Evolutionary conservation across 2,797 vertebrate species (phyloP).

Genomic region (Enoplosus armatus): DNA sequence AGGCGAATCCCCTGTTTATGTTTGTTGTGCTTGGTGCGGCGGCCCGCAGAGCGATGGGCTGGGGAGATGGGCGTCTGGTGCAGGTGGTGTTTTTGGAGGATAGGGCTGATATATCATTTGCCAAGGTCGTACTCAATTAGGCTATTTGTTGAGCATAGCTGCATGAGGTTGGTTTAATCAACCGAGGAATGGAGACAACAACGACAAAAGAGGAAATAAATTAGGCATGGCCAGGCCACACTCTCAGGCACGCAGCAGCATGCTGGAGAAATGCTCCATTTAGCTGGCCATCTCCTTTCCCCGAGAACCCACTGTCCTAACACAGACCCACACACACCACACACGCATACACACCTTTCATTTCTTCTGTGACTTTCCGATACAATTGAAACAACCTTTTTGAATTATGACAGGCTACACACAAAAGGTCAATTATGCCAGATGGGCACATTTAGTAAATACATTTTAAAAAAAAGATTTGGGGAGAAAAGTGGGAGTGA

Average conservation of each 20-base stretch:
- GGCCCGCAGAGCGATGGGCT: conserved; percentile 76
- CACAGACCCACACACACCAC: conserved; percentile 40
- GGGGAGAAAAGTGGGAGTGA: conserved; percentile 54
- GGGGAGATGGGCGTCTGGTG: conserved; percentile 80
- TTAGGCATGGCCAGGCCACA: conserved; percentile 83
- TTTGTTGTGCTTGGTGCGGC: conserved; percentile 78
- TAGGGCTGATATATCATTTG: conserved; percentile 87
- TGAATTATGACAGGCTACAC: conserved; percentile 65
- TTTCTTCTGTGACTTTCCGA: conserved; percentile 68
- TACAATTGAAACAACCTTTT: conserved; percentile 66
- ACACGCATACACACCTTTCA: conserved; percentile 24
- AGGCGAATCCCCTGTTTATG: conserved; percentile 80
- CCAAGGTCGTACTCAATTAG: conserved; percentile 88
- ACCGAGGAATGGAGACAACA: conserved; percentile 85
- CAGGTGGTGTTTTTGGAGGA: conserved; percentile 84
- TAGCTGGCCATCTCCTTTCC: conserved; percentile 75
- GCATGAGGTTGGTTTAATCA: conserved; percentile 87
- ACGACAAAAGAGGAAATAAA: conserved; percentile 86
- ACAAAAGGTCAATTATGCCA: conserved; percentile 81
- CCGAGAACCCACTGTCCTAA: conserved; percentile 63
- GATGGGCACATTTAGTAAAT: conserved; percentile 78
- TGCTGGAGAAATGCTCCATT: conserved; percentile 84
- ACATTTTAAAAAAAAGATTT: conserved; percentile 59
- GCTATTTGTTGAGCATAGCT: conserved; percentile 87
- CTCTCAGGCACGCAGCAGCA: conserved; percentile 79